Evolutionary conservation across 2,888 invertebrate species (phyloP), one percentile per base, ranked within the genome.

Genomic region (Ophioninae sp.): DNA sequence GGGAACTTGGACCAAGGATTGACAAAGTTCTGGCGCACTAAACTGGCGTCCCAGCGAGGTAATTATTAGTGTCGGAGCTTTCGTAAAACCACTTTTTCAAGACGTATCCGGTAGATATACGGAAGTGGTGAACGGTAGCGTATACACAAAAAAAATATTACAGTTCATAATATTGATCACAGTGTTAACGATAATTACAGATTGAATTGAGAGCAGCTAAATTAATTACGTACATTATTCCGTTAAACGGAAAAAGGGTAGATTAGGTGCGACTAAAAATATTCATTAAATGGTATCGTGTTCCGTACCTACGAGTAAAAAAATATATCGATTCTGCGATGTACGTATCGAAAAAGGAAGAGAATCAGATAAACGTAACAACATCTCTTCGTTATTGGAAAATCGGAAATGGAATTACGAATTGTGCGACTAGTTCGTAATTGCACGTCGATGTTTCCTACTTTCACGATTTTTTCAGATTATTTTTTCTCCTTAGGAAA

Each of bases 61-160:
- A n/a, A n/a, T n/a, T n/a, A n/a, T n/a, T n/a, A 73, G 44, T 44
- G 73, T 62, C 17, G 62, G 21, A 62, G 30, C 23, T 62, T 62
- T 23, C 44, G n/a, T n/a, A 17, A n/a, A 73, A n/a, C 3, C 13
- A 44, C 41, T 41, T 2, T 8, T 8, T 13, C 21, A 7, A 3
- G 61, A n/a, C 0, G 10, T 13, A 59, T 20, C 56, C 8, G 59
- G 39, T 59, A n/a, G 59, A 21, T 13, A 21, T 13, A 37, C 41
- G 21, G 21, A 7, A 39, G 20, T 0, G 17, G 39, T 72, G 59
- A 50, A 56, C 50, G 13, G 7, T 56, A 21, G 0, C 13, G 44
- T 10, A 5, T 44, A 44, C 44, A 0, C 13, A 44, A 44, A 44
- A 44, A 44, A n/a, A 50, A 50, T 3, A 3, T 2, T 50, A 17